Conservation (phyloP, 2,113 vertebrate genomes). For the Rhabdomys dilectus region DNA sequence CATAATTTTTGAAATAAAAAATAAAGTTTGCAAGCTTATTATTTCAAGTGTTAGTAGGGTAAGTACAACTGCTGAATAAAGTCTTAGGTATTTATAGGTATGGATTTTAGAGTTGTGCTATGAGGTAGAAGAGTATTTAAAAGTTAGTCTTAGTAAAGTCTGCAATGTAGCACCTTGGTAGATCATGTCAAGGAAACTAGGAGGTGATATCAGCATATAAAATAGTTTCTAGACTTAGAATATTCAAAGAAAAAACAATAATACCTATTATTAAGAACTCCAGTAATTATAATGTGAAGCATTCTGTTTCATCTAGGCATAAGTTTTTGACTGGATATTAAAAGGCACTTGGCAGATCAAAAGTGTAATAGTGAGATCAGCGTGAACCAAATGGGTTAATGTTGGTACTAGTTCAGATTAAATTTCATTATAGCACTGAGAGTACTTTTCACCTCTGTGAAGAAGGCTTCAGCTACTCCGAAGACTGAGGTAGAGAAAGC, state of each 20-base stretch:
- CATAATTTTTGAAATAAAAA: neutral
- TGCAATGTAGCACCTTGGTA: neutral
- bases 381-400: neutral
- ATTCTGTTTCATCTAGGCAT: neutral
- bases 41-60: neutral
- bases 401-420: neutral
- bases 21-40: neutral
- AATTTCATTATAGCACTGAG: neutral
- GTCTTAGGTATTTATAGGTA: neutral
- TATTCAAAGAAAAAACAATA: neutral
- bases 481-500: neutral
- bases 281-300: neutral
- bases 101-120: neutral
- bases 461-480: neutral
- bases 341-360: neutral
- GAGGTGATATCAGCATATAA: neutral
- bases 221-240: neutral
- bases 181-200: neutral
- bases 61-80: neutral
- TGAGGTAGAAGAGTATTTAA: neutral
- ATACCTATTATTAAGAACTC: neutral
- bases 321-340: neutral
- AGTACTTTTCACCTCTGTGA: neutral
- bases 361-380: neutral
- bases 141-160: neutral